phyloP scores from a whole-genome alignment of 2,113 vertebrate genomes.

The Ursus arctos region DNA sequence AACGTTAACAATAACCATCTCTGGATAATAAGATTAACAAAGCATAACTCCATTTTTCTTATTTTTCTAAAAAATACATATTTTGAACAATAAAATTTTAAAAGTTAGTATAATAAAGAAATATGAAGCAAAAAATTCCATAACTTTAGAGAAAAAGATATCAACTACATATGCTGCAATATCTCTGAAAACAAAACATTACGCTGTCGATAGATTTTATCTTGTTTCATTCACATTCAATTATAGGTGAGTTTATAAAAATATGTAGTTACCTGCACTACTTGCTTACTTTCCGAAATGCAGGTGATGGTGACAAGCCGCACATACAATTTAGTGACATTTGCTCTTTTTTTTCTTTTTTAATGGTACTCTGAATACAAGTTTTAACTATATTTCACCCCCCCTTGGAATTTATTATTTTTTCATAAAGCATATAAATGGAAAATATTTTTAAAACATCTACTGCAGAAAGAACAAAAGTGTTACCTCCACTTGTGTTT shows the following conservation, averaged over 20 bases:
- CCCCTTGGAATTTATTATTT: neutral
- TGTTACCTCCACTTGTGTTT: neutral
- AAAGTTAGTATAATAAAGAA: conserved; percentile 22
- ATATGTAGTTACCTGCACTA: neutral
- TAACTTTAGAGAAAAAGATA: neutral
- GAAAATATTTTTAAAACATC: neutral
- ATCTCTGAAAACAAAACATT: conserved; percentile 19
- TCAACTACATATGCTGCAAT: neutral
- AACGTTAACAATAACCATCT: neutral
- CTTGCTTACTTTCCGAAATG: conserved; percentile 36
- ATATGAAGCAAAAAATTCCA: neutral
- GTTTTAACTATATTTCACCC: neutral
- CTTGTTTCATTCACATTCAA: conserved; percentile 17
- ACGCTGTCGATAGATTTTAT: neutral
- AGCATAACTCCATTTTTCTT: neutral
- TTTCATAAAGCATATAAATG: neutral
- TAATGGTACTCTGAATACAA: neutral
- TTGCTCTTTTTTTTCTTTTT: neutral
- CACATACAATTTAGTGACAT: neutral
- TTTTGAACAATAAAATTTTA: conserved; percentile 12
- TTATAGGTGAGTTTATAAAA: neutral
- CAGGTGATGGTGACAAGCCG: neutral
- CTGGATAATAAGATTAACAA: neutral
- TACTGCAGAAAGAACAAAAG: neutral
- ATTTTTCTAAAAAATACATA: neutral